Evolutionary conservation across 1,140 invertebrate species (phyloP).

Genomic region (Helicorthomorpha holstii): DNA sequence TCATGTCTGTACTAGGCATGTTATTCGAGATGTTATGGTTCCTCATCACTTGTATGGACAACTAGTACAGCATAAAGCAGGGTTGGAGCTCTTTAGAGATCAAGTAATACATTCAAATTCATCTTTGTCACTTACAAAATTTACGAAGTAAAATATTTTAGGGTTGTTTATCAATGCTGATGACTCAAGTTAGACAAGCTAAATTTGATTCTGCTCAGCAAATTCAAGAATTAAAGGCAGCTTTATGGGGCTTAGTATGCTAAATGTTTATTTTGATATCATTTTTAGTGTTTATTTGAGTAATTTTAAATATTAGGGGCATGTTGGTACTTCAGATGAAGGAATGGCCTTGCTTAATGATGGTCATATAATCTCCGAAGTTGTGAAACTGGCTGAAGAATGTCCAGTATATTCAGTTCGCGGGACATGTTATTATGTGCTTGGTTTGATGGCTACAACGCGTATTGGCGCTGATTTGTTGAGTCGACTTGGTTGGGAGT

Average conservation of each 20-base stretch:
- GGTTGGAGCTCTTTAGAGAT: slow-evolving; percentile 39
- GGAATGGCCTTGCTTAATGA: slow-evolving; percentile 53
- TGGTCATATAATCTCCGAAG: slow-evolving; percentile 36
- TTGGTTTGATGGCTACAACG: slow-evolving; percentile 68
- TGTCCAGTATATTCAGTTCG: slow-evolving; percentile 68
- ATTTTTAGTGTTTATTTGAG: not conserved
- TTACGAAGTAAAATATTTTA: not conserved
- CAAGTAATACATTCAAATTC: not conserved
- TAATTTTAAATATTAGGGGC: slow-evolving; percentile 33
- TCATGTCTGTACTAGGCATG: slow-evolving; percentile 16
- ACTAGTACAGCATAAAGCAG: slow-evolving; percentile 55
- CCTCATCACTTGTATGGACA: slow-evolving; percentile 79
- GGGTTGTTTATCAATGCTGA: slow-evolving; percentile 11
- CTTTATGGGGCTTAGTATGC: slow-evolving; percentile 60
- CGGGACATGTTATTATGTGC: slow-evolving; percentile 70
- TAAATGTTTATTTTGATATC: not conserved
- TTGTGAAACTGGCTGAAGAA: slow-evolving; percentile 51
- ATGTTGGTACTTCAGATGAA: slow-evolving; percentile 51
- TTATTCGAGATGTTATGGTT: slow-evolving; percentile 42
- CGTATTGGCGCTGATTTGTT: slow-evolving; percentile 58
- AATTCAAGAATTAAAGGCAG: slow-evolving; percentile 50
- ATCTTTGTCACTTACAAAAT: not conserved
- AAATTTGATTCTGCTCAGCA: slow-evolving; percentile 19
- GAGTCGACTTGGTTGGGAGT: slow-evolving; percentile 58
- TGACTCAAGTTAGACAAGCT: slow-evolving; percentile 19